phyloP scores from a whole-genome alignment of 1,140 invertebrate species.

The Papilio polyxenes region DNA sequence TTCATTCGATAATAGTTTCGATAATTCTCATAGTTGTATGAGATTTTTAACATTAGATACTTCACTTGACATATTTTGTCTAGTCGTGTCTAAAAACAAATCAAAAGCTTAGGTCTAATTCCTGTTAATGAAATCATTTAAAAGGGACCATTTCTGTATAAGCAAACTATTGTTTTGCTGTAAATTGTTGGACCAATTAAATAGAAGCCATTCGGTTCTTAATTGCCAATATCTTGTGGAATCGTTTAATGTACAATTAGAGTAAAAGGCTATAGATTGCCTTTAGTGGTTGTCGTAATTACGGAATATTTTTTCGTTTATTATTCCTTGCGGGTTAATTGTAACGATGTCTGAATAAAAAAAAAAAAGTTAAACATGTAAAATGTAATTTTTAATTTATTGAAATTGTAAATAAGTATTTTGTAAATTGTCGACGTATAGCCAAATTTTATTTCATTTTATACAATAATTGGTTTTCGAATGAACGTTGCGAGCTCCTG shows the following conservation, averaged over 20 bases:
- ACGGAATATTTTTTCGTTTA: neutral
- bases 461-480: no score
- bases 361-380: neutral
- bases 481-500: no score
- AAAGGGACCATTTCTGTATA: neutral
- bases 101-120: neutral
- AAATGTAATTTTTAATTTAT: no score
- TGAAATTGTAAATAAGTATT: no score
- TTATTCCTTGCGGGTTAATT: neutral
- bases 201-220: slow-evolving; percentile 6
- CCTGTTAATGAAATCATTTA: neutral
- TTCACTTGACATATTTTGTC: no score
- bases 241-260: slow-evolving; percentile 22
- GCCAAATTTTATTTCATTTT: no score
- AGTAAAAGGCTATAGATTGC: slow-evolving; percentile 10
- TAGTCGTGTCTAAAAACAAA: no score
- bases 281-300: neutral
- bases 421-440: no score
- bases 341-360: neutral
- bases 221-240: slow-evolving; percentile 27
- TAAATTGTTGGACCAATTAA: slow-evolving; percentile 18
- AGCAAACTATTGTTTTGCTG: slow-evolving; percentile 8
- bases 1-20: no score
- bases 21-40: no score
- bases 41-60: no score